phyloP scores from a whole-genome alignment of 1,140 invertebrate genomes.

The Lasaia peninsularis region DNA sequence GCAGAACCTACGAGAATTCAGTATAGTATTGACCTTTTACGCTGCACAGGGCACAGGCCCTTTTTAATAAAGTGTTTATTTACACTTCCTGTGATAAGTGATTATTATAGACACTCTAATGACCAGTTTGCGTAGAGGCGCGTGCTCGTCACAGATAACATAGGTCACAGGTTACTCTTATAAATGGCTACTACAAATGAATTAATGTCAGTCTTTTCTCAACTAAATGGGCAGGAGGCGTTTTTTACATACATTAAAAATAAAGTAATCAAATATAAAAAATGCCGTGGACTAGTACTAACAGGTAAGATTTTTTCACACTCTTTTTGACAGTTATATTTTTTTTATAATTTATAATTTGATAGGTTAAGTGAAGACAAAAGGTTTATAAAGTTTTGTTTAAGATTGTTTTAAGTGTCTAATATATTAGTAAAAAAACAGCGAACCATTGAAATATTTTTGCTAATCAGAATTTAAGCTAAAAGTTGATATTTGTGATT shows the following conservation, averaged over 20 bases:
- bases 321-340: not conserved
- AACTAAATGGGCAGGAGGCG: slow-evolving; percentile 50
- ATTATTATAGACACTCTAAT: slow-evolving; percentile 39
- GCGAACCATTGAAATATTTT: too few relatives aligned
- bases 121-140: slow-evolving; percentile 49
- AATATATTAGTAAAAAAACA: too few relatives aligned
- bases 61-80: slow-evolving; percentile 25
- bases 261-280: slow-evolving; percentile 54
- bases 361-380: too few relatives aligned
- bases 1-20: not conserved
- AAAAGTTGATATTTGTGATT: too few relatives aligned
- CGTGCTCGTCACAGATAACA: slow-evolving; percentile 64
- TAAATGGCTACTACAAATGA: slow-evolving; percentile 38
- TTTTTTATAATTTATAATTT: too few relatives aligned
- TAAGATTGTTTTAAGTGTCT: too few relatives aligned
- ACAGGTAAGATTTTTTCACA: slow-evolving; percentile 49
- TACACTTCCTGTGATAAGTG: slow-evolving; percentile 21
- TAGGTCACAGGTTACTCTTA: slow-evolving; percentile 60
- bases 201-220: slow-evolving; percentile 41
- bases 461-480: too few relatives aligned
- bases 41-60: not conserved
- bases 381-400: too few relatives aligned
- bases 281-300: slow-evolving; percentile 71
- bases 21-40: not conserved
- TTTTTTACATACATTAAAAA: slow-evolving; percentile 67